Conservation (phyloP, 2,797 vertebrate species). For the Carapus acus region DNA sequence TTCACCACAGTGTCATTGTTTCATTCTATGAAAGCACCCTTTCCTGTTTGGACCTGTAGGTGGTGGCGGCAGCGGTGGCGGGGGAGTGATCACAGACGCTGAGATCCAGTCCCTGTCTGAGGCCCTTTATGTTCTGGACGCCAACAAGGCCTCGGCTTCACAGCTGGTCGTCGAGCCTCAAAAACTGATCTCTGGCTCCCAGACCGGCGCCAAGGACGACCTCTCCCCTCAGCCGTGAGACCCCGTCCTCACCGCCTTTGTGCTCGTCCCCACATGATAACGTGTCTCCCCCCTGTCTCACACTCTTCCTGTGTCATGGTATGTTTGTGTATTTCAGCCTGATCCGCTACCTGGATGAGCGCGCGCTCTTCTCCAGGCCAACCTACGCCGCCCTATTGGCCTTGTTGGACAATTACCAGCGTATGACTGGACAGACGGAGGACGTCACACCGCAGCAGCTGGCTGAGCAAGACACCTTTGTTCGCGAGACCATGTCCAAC, state of each 20-base stretch:
- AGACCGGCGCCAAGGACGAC: conserved; percentile 62
- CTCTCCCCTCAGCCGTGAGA: conserved; percentile 66
- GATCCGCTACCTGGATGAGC: conserved; percentile 69
- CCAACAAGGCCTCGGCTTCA: conserved; percentile 69
- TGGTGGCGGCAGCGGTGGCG: conserved; percentile 7
- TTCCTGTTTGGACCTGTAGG: conserved; percentile 15
- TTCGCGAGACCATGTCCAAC: conserved; percentile 70
- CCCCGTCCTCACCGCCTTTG: not conserved
- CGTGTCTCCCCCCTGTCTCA: not conserved
- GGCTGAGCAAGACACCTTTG: conserved; percentile 71
- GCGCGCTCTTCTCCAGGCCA: conserved; percentile 69
- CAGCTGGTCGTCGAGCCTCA: conserved; percentile 71
- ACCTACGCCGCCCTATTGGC: conserved; percentile 69
- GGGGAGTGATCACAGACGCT: conserved; percentile 52
- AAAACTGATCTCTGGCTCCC: conserved; percentile 52
- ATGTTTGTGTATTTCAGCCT: conserved; percentile 57
- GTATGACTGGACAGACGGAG: conserved; percentile 68
- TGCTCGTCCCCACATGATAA: too few species aligned
- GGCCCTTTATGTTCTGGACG: conserved; percentile 68
- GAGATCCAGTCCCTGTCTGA: conserved; percentile 74
- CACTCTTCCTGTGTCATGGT: not conserved
- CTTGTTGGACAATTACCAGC: conserved; percentile 75
- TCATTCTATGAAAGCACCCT: too few species aligned
- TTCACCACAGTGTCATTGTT: too few species aligned
- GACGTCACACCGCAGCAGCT: conserved; percentile 59